Evolutionary conservation across 2,888 invertebrate species (phyloP).

Genomic region (Oscheius onirici): DNA sequence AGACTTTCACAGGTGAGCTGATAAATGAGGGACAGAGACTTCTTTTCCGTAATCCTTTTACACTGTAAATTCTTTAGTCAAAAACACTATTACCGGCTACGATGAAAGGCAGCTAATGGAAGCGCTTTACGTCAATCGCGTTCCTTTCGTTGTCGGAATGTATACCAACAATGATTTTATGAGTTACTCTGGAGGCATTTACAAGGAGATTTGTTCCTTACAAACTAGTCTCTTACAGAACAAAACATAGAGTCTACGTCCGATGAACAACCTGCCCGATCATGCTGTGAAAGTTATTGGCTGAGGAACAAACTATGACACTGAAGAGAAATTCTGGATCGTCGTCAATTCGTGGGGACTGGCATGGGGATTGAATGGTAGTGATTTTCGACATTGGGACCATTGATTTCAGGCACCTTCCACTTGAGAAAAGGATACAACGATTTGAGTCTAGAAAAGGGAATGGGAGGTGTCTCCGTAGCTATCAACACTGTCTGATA

Average conservation of each 20-base stretch:
- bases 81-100: neutral
- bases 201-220: neutral
- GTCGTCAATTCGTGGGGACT: constrained; percentile 4
- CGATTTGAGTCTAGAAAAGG: constrained; percentile 1
- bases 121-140: neutral
- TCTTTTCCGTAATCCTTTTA: too few relatives aligned
- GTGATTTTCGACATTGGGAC: neutral
- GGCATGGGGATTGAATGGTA: constrained; percentile 8
- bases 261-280: neutral
- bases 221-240: neutral
- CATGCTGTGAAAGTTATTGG: constrained; percentile 12
- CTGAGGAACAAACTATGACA: neutral
- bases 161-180: constrained; percentile 14
- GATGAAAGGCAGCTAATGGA: neutral
- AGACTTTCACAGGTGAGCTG: neutral
- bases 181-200: neutral
- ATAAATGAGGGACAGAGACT: neutral
- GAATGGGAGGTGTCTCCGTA: neutral
- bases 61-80: too few relatives aligned
- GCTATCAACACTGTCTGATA: neutral
- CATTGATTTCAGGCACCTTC: neutral
- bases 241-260: neutral
- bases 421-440: neutral
- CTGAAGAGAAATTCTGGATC: constrained; percentile 3
- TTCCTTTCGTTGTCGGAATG: neutral